Evolutionary conservation across 2,888 invertebrate genomes (phyloP).

Genomic region (Pollenia angustigena): DNA sequence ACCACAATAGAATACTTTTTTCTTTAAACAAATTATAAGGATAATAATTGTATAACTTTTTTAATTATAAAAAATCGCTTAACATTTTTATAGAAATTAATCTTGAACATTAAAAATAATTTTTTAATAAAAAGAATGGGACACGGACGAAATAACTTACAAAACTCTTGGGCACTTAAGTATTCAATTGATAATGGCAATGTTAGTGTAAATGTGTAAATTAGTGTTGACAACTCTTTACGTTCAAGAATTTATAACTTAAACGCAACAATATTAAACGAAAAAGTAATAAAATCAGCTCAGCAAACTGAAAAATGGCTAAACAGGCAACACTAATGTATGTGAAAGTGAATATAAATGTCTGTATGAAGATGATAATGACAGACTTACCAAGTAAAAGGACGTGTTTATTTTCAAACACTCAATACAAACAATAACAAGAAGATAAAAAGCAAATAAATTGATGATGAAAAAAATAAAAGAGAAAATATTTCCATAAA

Average conservation of each 20-base stretch:
- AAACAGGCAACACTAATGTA: too few relatives aligned
- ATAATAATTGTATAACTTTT: too few relatives aligned
- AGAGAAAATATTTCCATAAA: slow-evolving; percentile 2
- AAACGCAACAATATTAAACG: too few relatives aligned
- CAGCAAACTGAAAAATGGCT: too few relatives aligned
- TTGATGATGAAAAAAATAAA: slow-evolving; percentile 14
- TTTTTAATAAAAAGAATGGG: neutral
- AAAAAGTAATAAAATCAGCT: too few relatives aligned
- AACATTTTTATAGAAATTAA: neutral
- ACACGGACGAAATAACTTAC: neutral
- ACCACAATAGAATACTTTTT: too few relatives aligned
- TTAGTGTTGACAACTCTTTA: too few relatives aligned
- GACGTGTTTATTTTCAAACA: slow-evolving; percentile 16
- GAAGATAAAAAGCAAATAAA: slow-evolving; percentile 8
- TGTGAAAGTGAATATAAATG: neutral
- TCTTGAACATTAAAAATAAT: neutral
- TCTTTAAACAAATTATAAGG: too few relatives aligned
- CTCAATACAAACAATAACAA: slow-evolving; percentile 3
- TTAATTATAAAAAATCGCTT: too few relatives aligned
- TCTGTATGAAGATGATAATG: neutral
- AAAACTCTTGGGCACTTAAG: neutral
- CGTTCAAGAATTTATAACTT: too few relatives aligned
- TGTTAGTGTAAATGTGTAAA: neutral
- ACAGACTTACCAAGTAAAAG: neutral
- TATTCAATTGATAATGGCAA: neutral